A percentile compares a stretch with the other conserved stretches of the same genome.
phyloP scores from a whole-genome alignment of 1,140 invertebrate species.

The Trichonephila clavata region DNA sequence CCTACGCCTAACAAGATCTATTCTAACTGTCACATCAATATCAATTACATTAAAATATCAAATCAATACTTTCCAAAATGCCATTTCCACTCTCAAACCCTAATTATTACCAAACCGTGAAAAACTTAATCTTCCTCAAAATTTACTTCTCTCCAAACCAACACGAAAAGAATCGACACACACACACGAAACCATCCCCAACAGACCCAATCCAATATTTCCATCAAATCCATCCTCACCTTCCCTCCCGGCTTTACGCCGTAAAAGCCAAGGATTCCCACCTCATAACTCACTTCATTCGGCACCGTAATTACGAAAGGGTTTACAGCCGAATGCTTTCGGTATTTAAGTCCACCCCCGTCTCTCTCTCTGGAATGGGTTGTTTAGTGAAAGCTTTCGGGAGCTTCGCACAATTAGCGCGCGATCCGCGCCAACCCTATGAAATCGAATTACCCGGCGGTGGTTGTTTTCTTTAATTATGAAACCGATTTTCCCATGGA shows the following conservation, averaged over 20 bases:
- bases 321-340: slow-evolving; percentile 34
- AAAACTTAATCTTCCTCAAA: not conserved
- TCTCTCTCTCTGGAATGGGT: not conserved
- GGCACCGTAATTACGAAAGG: slow-evolving; percentile 58
- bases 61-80: too few species aligned
- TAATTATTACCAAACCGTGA: not conserved
- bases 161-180: not conserved
- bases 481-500: slow-evolving; percentile 45
- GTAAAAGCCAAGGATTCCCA: slow-evolving; percentile 11
- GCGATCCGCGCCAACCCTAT: not conserved
- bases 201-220: not conserved
- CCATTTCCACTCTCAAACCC: too few species aligned
- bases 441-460: slow-evolving; percentile 29
- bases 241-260: not conserved
- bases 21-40: too few species aligned
- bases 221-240: not conserved
- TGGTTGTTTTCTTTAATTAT: slow-evolving; percentile 53
- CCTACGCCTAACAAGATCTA: too few species aligned
- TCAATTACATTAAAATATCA: too few species aligned
- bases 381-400: not conserved
- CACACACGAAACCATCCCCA: not conserved
- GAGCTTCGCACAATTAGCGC: slow-evolving; percentile 26
- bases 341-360: not conserved
- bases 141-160: not conserved
- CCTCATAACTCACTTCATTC: slow-evolving; percentile 51